A percentile compares a stretch with the other conserved stretches of the same genome.
Conservation (phyloP, 2,113 vertebrate species). For the Actenoides hombroni region DNA sequence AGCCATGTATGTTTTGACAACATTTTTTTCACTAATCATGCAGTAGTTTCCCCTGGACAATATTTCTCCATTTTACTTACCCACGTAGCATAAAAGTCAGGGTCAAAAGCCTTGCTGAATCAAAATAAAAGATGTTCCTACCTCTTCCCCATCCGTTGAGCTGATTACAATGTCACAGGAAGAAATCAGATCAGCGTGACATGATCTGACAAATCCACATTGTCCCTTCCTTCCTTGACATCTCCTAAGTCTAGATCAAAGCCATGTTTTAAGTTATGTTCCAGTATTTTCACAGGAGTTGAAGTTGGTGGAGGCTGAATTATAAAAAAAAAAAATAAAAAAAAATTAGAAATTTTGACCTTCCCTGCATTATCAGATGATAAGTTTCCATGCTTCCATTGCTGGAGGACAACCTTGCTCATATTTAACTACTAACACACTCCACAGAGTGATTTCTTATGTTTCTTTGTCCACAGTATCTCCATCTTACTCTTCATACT, state of each 20-base stretch:
- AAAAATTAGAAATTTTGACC: neutral
- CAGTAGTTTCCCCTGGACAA: neutral
- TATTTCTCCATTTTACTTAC: neutral
- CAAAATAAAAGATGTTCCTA: neutral
- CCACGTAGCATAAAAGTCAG: neutral
- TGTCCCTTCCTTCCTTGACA: neutral
- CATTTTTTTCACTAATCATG: neutral
- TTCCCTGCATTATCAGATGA: neutral
- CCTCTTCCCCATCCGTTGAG: neutral
- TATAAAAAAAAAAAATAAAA: neutral
- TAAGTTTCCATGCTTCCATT: neutral
- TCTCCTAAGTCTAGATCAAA: neutral
- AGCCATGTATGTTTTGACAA: neutral
- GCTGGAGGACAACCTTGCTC: neutral
- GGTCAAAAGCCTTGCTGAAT: neutral
- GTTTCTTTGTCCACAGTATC: neutral
- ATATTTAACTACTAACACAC: neutral
- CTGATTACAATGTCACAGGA: neutral
- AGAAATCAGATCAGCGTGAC: neutral
- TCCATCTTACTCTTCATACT: no score
- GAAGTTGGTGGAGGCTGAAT: neutral
- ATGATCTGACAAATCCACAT: neutral
- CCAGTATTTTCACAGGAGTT: neutral
- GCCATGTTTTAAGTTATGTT: neutral
- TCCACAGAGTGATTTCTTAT: neutral